Evolutionary conservation across 2,113 vertebrate species (phyloP).

Genomic region (Chamaea fasciata): DNA sequence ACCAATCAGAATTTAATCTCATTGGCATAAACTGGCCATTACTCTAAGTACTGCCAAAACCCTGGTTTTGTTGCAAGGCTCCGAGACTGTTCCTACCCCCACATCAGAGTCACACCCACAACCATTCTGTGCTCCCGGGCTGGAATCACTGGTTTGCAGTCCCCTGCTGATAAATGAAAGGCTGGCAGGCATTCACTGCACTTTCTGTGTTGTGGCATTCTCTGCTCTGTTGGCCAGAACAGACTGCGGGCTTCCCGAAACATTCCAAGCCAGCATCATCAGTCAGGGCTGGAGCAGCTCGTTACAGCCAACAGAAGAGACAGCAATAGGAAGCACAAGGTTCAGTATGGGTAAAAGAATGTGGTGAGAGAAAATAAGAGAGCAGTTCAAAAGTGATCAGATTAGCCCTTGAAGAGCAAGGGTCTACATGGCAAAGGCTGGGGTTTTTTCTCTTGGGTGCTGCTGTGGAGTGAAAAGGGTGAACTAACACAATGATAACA

Average conservation of each 20-base stretch:
- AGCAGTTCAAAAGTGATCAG: neutral
- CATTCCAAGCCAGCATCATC: neutral
- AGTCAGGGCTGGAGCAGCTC: neutral
- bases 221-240: neutral
- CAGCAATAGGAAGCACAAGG: neutral
- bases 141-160: neutral
- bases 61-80: neutral
- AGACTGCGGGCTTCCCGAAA: neutral
- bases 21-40: neutral
- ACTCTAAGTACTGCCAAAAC: neutral
- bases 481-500: neutral
- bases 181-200: neutral
- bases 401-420: neutral
- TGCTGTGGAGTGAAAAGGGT: neutral
- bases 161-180: neutral
- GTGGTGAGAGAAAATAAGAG: neutral
- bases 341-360: neutral
- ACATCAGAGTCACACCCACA: neutral
- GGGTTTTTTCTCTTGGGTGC: neutral
- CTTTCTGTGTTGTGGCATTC: neutral
- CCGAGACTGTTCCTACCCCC: neutral
- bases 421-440: neutral
- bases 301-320: neutral
- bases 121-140: neutral
- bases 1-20: neutral